Conservation (phyloP, 2,888 invertebrate genomes). For the Deroplatys truncata region DNA sequence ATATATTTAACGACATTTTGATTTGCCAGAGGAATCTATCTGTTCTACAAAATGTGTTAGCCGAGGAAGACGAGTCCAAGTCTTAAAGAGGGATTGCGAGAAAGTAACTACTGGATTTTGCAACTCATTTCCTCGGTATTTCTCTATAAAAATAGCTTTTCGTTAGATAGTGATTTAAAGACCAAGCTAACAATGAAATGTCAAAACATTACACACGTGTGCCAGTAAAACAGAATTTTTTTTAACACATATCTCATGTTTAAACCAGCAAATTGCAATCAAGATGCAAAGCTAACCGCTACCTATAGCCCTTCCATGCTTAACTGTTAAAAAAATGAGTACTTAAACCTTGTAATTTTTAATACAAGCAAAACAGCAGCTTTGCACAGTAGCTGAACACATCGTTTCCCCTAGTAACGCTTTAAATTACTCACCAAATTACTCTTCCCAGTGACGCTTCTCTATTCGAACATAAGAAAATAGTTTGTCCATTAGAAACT, state of each 20-base stretch:
- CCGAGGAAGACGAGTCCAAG: no score
- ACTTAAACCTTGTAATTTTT: neutral
- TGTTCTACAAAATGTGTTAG: no score
- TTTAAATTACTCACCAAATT: neutral
- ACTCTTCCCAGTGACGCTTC: neutral
- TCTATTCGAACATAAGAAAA: neutral
- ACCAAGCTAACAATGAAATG: neutral
- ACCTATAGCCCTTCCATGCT: neutral
- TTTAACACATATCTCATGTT: neutral
- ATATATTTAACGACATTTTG: no score
- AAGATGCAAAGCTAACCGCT: neutral
- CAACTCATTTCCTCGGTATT: no score
- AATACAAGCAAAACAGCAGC: neutral
- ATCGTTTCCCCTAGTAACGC: neutral
- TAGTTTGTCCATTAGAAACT: neutral
- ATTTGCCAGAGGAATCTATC: no score
- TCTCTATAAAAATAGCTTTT: no score
- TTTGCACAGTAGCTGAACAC: neutral
- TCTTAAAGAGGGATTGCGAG: no score
- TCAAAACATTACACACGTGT: neutral
- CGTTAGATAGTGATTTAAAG: no score
- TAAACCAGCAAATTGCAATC: neutral
- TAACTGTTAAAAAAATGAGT: neutral
- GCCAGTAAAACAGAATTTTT: neutral
- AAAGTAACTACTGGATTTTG: no score